These are phyloP conservation scores for Peromyscus californicus DNA, from an alignment of 2,113 vertebrate species.

Conservation along the genomic window DNA sequence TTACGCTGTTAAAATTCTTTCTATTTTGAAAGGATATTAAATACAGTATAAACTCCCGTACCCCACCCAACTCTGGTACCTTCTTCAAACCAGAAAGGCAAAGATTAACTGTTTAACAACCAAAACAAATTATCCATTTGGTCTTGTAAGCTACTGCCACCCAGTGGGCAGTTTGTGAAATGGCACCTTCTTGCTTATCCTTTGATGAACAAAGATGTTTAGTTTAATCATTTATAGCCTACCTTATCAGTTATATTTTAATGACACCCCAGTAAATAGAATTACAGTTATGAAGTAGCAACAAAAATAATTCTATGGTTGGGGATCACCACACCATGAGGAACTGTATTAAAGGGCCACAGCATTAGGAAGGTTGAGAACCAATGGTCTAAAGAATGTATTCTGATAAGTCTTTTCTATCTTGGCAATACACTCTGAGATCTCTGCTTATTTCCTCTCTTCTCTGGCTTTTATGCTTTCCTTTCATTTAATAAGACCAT, in stretches of 20 bases:
- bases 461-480: background rate
- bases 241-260: background rate
- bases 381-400: background rate
- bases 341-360: background rate
- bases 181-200: background rate
- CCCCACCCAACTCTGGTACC: too few species aligned
- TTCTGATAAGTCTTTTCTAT: background rate
- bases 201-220: background rate
- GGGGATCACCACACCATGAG: background rate
- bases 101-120: conserved; percentile 6
- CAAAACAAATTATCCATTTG: background rate
- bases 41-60: background rate
- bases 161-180: conserved; percentile 53
- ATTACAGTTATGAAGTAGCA: background rate
- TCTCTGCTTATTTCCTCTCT: background rate
- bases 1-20: conserved; percentile 38
- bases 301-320: too few species aligned
- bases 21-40: conserved; percentile 34
- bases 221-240: background rate
- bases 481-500: background rate
- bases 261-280: background rate
- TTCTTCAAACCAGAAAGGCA: conserved; percentile 14
- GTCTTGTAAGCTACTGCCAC: conserved; percentile 67
- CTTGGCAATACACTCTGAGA: background rate
- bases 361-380: background rate